Percentiles rank a stretch among this genome's conserved stretches.
Evolutionary conservation across 2,113 vertebrate species (phyloP).

Genomic region (Bucco capensis): DNA sequence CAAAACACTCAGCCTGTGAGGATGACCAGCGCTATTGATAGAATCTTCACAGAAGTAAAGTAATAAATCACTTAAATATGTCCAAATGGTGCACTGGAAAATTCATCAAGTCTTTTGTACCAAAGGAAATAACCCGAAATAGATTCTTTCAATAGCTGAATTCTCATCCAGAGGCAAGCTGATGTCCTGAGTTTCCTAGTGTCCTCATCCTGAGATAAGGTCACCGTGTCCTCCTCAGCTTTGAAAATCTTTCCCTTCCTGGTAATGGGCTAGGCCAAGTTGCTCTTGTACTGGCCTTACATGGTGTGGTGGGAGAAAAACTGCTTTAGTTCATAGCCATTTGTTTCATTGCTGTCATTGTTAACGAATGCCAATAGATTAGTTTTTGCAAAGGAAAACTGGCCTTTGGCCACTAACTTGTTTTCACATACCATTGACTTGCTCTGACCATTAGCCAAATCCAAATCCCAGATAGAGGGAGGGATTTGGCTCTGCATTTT

Average conservation of each 20-base stretch:
- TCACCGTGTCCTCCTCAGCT: not conserved
- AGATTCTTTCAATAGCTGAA: not conserved
- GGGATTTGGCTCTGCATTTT: not conserved
- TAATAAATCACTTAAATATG: slow-evolving; percentile 27
- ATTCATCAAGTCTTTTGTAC: not conserved
- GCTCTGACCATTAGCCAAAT: not conserved
- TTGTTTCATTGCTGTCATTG: slow-evolving; percentile 7
- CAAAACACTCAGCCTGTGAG: slow-evolving; percentile 4
- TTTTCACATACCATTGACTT: not conserved
- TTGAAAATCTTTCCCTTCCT: not conserved
- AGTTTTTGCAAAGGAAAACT: slow-evolving; percentile 22
- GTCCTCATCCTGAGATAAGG: slow-evolving; percentile 8
- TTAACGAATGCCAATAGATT: not conserved
- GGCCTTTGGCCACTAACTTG: not conserved
- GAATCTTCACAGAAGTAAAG: slow-evolving; percentile 27
- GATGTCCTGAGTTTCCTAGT: slow-evolving; percentile 2
- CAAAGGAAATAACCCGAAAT: slow-evolving; percentile 44
- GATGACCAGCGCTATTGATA: not conserved
- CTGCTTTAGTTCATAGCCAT: not conserved
- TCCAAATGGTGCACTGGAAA: slow-evolving; percentile 39
- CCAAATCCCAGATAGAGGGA: not conserved
- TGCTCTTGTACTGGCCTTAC: not conserved
- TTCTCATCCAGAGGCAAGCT: slow-evolving; percentile 1
- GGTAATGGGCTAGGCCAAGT: not conserved
- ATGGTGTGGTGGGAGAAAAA: not conserved